These are phyloP conservation scores for Tiliqua scincoides DNA, from an alignment of 2,113 vertebrate genomes.

Conservation along the genomic window DNA sequence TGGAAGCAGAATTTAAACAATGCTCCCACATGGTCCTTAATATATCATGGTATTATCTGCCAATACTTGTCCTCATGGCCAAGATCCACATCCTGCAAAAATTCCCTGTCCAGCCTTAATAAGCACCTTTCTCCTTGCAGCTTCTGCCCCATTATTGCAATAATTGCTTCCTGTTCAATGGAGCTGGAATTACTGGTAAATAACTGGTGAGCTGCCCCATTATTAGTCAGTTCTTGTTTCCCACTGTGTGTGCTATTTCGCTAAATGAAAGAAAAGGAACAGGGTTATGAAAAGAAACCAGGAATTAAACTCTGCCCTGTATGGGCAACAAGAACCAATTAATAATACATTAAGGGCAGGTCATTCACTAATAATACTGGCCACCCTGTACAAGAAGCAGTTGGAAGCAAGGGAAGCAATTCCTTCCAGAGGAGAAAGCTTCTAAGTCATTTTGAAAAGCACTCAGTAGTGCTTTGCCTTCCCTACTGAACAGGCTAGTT, in stretches of 20 bases:
- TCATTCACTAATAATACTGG: neutral
- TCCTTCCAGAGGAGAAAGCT: neutral
- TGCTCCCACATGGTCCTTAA: too few species aligned
- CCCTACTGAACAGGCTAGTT: neutral
- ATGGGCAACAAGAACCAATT: neutral
- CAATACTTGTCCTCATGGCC: neutral
- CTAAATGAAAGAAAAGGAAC: neutral
- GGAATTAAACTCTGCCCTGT: neutral
- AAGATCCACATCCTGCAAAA: neutral
- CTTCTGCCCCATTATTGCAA: neutral
- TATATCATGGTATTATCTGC: too few species aligned
- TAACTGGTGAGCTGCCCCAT: neutral
- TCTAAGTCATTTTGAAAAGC: neutral
- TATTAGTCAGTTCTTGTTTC: neutral
- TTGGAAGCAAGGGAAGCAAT: neutral
- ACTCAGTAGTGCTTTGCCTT: neutral
- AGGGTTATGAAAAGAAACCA: neutral
- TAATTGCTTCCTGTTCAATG: rapidly evolving
- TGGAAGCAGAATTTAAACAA: too few species aligned
- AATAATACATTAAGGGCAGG: neutral
- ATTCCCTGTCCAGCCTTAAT: neutral
- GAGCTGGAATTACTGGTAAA: neutral
- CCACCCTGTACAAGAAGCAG: neutral
- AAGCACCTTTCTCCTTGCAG: neutral
- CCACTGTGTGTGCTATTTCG: neutral